These are phyloP conservation scores for Chironomus tentans DNA, from an alignment of 2,888 invertebrate species.

Conservation along the genomic window DNA sequence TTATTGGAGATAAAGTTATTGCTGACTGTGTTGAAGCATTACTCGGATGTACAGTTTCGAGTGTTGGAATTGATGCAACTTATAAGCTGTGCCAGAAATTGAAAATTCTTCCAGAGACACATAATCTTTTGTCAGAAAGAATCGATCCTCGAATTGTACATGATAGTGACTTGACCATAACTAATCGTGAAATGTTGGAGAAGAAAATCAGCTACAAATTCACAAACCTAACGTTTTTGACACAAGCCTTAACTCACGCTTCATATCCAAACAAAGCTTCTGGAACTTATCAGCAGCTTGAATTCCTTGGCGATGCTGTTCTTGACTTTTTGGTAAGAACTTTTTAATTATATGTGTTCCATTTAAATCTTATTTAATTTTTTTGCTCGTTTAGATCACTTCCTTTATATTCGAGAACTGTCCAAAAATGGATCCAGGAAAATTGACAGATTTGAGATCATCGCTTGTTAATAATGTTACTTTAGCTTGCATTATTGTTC, in stretches of 20 bases:
- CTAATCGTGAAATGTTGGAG: conserved; percentile 45
- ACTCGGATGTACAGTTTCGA: conserved; percentile 61
- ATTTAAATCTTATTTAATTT: no score
- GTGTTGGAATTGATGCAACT: conserved; percentile 41
- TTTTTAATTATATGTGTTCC: neutral
- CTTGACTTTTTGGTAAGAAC: conserved; percentile 62
- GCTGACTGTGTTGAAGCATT: conserved; percentile 77
- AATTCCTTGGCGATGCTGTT: conserved; percentile 87
- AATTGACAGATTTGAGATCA: conserved; percentile 86
- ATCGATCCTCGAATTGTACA: conserved; percentile 29
- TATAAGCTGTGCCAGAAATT: conserved; percentile 56
- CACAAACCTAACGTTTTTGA: conserved; percentile 64
- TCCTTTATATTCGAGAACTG: conserved; percentile 75
- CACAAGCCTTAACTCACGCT: conserved; percentile 90
- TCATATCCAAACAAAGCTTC: conserved; percentile 79
- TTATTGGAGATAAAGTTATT: conserved; percentile 54
- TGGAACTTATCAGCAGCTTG: conserved; percentile 80
- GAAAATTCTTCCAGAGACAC: conserved; percentile 48
- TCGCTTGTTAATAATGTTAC: conserved; percentile 95
- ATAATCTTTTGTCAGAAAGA: conserved; percentile 34
- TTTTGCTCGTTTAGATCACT: conserved; percentile 60
- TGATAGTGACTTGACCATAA: conserved; percentile 38
- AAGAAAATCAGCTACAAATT: conserved; percentile 64
- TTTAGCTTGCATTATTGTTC: conserved; percentile 81
- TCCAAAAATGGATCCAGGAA: conserved; percentile 62